Conservation (phyloP, 2,113 vertebrate genomes). For the Tor tambroides region DNA sequence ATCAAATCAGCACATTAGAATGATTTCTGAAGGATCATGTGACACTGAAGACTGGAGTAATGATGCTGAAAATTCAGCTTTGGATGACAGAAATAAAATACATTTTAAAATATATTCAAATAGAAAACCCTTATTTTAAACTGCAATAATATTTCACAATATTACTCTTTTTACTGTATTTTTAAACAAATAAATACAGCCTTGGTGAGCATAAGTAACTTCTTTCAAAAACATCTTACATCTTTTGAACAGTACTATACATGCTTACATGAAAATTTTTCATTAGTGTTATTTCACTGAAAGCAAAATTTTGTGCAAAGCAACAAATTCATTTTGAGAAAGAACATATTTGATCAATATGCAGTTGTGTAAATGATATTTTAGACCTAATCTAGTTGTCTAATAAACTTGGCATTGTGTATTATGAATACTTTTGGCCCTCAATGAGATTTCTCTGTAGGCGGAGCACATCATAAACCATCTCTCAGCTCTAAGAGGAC, state of each 20-base stretch:
- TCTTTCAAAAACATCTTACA: too few relatives aligned
- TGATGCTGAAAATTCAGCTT: not conserved
- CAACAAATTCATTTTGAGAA: not conserved
- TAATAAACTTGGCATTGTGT: too few relatives aligned
- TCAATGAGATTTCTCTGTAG: not conserved
- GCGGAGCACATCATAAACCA: not conserved
- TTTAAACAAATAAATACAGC: not conserved
- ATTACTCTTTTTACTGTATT: not conserved
- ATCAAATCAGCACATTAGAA: not conserved
- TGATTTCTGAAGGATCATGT: not conserved
- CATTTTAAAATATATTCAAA: not conserved
- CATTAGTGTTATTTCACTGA: not conserved
- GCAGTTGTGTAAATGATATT: not conserved
- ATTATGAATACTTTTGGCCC: too few relatives aligned
- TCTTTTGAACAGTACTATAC: too few relatives aligned
- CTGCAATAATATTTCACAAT: not conserved
- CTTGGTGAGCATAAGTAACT: not conserved
- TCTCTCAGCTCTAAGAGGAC: not conserved
- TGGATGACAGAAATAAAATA: not conserved
- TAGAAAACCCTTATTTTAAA: not conserved
- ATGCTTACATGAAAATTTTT: too few relatives aligned
- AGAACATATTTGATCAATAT: not conserved
- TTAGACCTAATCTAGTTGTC: not conserved
- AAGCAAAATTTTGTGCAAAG: not conserved
- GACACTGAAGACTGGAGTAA: too few relatives aligned